Percentiles rank a stretch among this genome's conserved stretches.
Conservation (phyloP, 2,797 vertebrate species). For the Decapterus maruadsi region DNA sequence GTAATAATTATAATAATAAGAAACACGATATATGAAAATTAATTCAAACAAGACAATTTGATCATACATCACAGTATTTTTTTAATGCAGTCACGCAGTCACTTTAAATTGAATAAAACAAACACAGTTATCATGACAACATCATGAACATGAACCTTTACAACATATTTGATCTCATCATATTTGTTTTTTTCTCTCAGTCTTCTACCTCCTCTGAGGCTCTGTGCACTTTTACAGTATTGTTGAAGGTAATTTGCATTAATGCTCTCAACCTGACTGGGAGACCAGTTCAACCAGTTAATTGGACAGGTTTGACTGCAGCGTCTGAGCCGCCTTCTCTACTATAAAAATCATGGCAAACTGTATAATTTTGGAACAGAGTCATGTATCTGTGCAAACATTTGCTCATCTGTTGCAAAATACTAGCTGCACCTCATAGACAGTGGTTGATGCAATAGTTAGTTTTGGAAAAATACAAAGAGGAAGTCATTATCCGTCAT, state of each 20-base stretch:
- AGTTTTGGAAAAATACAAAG: conserved; percentile 7
- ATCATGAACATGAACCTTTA: neutral
- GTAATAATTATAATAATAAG: neutral
- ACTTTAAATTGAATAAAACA: neutral
- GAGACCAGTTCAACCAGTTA: conserved; percentile 29
- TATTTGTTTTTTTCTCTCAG: neutral
- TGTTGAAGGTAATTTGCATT: conserved; percentile 12
- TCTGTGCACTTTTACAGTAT: neutral
- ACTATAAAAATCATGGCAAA: neutral
- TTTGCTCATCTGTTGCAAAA: neutral
- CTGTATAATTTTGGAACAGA: neutral
- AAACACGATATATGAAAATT: conserved; percentile 2
- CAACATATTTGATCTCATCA: neutral
- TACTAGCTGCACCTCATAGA: neutral
- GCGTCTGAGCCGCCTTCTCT: neutral
- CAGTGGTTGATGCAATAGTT: neutral
- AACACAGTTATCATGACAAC: neutral
- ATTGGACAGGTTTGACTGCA: conserved; percentile 6
- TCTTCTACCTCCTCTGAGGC: neutral
- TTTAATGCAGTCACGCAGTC: neutral
- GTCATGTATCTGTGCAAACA: neutral
- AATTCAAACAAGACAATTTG: neutral
- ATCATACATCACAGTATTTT: neutral
- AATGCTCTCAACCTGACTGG: neutral
- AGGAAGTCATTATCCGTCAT: neutral